phyloP scores from a whole-genome alignment of 2,113 vertebrate species.

The Sphyrna mokarran region DNA sequence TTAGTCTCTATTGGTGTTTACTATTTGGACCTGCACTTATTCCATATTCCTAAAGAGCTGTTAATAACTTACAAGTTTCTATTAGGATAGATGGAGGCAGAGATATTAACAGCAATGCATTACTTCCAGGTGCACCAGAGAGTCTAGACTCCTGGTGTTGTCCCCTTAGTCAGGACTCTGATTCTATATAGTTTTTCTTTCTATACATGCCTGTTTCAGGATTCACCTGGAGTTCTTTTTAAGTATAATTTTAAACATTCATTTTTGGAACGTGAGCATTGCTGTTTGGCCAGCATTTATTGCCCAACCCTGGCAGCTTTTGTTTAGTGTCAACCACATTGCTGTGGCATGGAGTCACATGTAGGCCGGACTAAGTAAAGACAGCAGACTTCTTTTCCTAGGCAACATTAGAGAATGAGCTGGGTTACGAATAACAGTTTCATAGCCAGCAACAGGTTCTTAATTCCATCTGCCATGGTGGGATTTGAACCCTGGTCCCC shows the following conservation, averaged over 20 bases:
- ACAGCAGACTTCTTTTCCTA: too few species aligned
- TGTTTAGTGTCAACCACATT: too few species aligned
- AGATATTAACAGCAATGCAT: background rate
- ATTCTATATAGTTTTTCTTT: background rate
- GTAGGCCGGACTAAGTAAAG: too few species aligned
- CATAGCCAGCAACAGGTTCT: too few species aligned
- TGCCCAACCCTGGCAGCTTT: too few species aligned
- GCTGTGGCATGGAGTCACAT: too few species aligned
- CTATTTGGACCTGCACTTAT: background rate
- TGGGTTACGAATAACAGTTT: too few species aligned
- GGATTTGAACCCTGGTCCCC: too few species aligned
- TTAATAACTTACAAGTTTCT: background rate
- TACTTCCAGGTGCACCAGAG: background rate
- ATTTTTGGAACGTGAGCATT: too few species aligned
- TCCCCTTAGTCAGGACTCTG: background rate
- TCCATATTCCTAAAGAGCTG: background rate
- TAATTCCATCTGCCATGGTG: too few species aligned
- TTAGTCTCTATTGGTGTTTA: background rate
- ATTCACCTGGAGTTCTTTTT: background rate
- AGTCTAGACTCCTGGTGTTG: background rate
- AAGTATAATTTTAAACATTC: background rate
- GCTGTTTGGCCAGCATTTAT: too few species aligned
- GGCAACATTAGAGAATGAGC: too few species aligned
- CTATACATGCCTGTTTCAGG: background rate
- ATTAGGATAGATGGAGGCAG: background rate